Base-by-base conservation (phyloP, 2,888 invertebrate species). In the Choreutis nemorana region DNA sequence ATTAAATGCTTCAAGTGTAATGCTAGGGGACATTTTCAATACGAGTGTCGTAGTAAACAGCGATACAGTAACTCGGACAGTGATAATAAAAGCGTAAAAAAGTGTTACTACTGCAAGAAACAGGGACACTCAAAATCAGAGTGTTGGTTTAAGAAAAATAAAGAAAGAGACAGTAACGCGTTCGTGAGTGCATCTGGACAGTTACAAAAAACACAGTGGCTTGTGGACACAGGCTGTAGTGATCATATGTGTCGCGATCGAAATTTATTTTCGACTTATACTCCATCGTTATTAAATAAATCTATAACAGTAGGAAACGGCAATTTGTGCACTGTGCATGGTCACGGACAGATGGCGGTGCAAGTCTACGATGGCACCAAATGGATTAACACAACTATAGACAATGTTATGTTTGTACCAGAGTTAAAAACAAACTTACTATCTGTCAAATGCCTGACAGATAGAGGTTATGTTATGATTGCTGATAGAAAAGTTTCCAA, bases 351-450 rank as follows among this genome's bases (percentile, higher is more conserved):
- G 25, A 9, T 32, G 25, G 25, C 32, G 9, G 28, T 28, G 4
- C 25, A 32, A 12, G 32, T 33, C 2, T 23, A 2, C 2, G 13
- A 29, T 11, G 26, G 29, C 4, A 29, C 4, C 1, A 28, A 33
- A 23, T 29, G 33, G 33, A 16, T 33, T 26, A 18, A 33, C 8
- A 33, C 30, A 3, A 23, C 11, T 12, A 18, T 33, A 22, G 28
- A 30, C 20, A 27, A 33, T 5, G 33, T 33, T 8, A 10, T 33
- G 3, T 27, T 21, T 20, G 33, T 33, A 15, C 30, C 33, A 2
- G 33, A 33, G 2, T 13, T 30, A 8, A 27, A 35, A 26, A 28
- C 26, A 7, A 40, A 40, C 12, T 14, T 40, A 10, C 37, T 40
- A 9, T 34, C 34, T 9, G 27, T 33, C 3, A 30, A 27, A 12